A percentile compares a stretch with the other conserved stretches of the same genome.
Conservation (phyloP, 2,888 invertebrate species). For the Anthophora plumipes region DNA sequence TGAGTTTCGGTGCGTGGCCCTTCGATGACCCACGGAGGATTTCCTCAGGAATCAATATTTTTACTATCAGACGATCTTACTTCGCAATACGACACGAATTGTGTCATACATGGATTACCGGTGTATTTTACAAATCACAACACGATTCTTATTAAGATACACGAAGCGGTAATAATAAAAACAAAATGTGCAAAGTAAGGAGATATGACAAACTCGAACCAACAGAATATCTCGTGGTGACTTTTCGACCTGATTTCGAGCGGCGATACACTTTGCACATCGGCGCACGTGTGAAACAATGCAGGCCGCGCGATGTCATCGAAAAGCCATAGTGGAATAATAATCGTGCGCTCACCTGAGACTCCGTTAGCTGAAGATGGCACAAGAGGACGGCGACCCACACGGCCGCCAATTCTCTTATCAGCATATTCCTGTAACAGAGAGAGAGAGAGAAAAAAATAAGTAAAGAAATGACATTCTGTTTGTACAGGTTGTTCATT, state of each 20-base stretch:
- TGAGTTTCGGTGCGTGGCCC: no score
- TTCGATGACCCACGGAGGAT: no score
- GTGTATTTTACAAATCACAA: not conserved
- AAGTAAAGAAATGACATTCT: no score
- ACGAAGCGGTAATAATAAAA: no score
- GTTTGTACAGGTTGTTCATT: conserved; percentile 10
- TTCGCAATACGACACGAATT: no score
- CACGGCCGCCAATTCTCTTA: conserved; percentile 90
- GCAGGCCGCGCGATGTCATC: conserved; percentile 25
- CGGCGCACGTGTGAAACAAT: not conserved
- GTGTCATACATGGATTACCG: no score
- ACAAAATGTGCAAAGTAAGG: no score
- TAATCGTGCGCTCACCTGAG: conserved; percentile 86
- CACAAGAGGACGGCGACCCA: conserved; percentile 89
- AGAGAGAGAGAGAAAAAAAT: conserved; percentile 81
- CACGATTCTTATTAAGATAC: not conserved
- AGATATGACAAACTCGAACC: no score
- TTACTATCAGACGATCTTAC: no score
- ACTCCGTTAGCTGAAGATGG: conserved; percentile 86
- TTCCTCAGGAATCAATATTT: no score
- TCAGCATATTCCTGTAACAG: conserved; percentile 90
- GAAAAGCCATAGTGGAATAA: conserved; percentile 18
- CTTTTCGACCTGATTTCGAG: conserved; percentile 6
- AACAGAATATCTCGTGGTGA: not conserved
- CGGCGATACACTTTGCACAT: no score